Percentiles rank a stretch among this genome's conserved stretches.
Conservation (phyloP, 2,113 vertebrate genomes). For the Ictidomys tridecemlineatus region DNA sequence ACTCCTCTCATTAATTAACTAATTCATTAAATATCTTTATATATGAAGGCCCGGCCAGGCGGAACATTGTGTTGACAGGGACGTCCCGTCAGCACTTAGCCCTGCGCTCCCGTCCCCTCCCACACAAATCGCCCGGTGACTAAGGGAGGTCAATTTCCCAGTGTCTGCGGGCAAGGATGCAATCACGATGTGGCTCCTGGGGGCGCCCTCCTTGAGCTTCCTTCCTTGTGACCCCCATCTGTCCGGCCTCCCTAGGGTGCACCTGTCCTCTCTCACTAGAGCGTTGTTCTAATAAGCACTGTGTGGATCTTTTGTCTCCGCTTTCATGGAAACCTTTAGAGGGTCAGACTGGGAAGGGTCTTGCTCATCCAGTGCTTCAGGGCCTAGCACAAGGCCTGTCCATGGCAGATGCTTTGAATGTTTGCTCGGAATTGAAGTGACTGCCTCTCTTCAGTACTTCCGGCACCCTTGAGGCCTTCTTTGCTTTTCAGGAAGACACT, state of each 20-base stretch:
- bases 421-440: not conserved
- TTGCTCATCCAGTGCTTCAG: not conserved
- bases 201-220: not conserved
- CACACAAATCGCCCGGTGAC: constrained; percentile 45
- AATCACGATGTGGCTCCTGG: not conserved
- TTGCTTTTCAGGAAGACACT: not conserved
- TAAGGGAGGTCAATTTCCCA: constrained; percentile 62
- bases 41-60: constrained; percentile 86
- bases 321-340: not conserved
- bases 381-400: not conserved
- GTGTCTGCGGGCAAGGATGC: not conserved
- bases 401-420: not conserved
- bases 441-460: not conserved
- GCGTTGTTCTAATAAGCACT: not conserved
- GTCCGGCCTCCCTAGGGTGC: fast-evolving
- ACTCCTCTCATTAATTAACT: constrained; percentile 87
- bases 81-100: constrained; percentile 81
- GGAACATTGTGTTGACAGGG: constrained; percentile 86
- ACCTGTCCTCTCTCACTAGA: not conserved
- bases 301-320: not conserved
- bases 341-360: not conserved
- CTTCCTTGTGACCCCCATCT: not conserved
- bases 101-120: not conserved
- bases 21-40: constrained; percentile 88
- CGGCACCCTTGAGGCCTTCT: not conserved